Percentiles rank a stretch among this genome's conserved stretches.
Conservation (phyloP, 2,797 vertebrate genomes). For the Margarornis squamiger region DNA sequence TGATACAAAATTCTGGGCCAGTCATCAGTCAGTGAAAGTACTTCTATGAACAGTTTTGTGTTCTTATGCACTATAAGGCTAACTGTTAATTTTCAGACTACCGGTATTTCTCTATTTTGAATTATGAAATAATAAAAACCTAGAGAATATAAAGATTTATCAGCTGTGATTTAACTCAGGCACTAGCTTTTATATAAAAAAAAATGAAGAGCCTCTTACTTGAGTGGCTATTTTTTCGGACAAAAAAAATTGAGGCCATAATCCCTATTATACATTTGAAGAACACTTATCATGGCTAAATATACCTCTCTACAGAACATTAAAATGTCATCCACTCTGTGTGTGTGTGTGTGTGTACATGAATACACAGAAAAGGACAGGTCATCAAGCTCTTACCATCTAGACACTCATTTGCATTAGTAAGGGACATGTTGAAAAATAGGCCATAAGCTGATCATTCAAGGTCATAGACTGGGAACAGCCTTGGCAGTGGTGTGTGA, state of each 20-base stretch:
- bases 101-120: neutral
- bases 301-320: neutral
- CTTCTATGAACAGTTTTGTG: neutral
- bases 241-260: neutral
- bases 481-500: neutral
- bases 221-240: neutral
- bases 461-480: constrained; percentile 2
- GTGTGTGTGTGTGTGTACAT: no score
- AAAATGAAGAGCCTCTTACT: neutral
- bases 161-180: neutral
- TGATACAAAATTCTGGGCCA: neutral
- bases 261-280: neutral
- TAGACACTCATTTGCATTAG: neutral
- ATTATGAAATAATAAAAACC: neutral
- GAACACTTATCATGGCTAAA: neutral
- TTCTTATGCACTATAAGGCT: neutral
- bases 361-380: neutral
- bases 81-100: neutral
- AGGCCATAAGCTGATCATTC: constrained; percentile 1
- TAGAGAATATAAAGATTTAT: neutral
- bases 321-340: neutral
- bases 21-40: neutral
- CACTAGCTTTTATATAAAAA: neutral
- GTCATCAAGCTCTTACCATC: neutral
- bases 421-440: neutral